Conservation (phyloP, 2,888 invertebrate genomes). For the Trachelus tabidus region DNA sequence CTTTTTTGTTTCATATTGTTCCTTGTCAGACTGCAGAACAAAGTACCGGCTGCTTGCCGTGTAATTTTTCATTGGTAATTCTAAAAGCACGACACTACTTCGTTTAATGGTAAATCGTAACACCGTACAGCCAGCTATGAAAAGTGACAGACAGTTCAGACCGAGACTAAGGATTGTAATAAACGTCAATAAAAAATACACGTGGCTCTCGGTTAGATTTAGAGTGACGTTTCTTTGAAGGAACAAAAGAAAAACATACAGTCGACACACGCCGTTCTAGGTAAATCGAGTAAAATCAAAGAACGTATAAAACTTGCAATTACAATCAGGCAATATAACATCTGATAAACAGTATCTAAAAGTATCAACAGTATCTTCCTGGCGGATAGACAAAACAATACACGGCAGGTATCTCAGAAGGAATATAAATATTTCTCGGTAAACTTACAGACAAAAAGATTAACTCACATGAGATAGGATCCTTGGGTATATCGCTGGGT, state of each 20-base stretch:
- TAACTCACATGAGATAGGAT: constrained; percentile 68
- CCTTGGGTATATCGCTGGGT: constrained; percentile 67
- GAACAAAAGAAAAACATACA: background rate
- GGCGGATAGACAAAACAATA: background rate
- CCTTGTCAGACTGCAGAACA: background rate
- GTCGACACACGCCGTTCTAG: background rate
- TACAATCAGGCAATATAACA: background rate
- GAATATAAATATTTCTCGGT: background rate
- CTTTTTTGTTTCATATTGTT: background rate
- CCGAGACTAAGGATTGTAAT: background rate
- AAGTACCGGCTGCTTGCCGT: background rate
- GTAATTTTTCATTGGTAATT: background rate
- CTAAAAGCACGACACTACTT: background rate
- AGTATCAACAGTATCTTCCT: background rate
- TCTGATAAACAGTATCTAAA: background rate
- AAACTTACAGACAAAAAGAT: constrained; percentile 15
- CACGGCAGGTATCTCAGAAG: background rate
- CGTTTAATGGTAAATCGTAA: background rate
- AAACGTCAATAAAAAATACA: background rate
- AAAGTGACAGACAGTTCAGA: background rate
- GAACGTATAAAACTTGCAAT: background rate
- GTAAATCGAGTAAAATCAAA: background rate
- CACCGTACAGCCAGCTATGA: background rate
- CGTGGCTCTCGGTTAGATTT: background rate
- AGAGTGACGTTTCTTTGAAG: background rate